phyloP scores from a whole-genome alignment of 2,797 vertebrate genomes.

The Eospalax fontanierii region DNA sequence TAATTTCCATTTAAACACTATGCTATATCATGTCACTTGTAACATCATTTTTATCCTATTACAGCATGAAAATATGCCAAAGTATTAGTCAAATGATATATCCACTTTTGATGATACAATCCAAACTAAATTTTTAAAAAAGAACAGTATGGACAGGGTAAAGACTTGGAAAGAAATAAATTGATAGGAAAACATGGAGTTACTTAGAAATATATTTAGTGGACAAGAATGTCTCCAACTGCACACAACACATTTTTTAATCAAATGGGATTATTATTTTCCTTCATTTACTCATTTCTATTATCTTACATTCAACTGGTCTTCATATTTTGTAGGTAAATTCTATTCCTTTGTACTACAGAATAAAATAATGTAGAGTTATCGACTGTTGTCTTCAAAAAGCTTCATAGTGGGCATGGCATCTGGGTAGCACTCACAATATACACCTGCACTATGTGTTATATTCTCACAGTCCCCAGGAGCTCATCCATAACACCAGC shows the following conservation, averaged over 20 bases:
- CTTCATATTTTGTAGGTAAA: neutral
- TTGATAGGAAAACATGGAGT: neutral
- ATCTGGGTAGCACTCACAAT: slow-evolving; percentile 54
- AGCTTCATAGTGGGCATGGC: slow-evolving; percentile 44
- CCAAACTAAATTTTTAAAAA: neutral
- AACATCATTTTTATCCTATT: neutral
- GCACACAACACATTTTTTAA: neutral
- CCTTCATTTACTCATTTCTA: neutral
- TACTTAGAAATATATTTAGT: neutral
- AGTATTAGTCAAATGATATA: neutral
- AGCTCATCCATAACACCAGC: slow-evolving; percentile 64
- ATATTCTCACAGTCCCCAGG: slow-evolving; percentile 57
- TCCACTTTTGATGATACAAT: neutral
- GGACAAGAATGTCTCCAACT: neutral
- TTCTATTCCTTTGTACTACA: neutral
- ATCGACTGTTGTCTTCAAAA: slow-evolving; percentile 8
- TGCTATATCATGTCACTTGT: neutral
- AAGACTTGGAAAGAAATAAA: neutral
- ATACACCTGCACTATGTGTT: slow-evolving; percentile 49
- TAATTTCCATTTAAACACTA: neutral
- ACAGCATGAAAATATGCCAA: neutral
- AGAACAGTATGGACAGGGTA: neutral
- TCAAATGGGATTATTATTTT: neutral
- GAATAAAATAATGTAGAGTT: slow-evolving; percentile 26
- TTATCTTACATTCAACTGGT: neutral